These are phyloP conservation scores for Campopleginae sp. DNA, from an alignment of 2,888 invertebrate species.

Conservation along the genomic window DNA sequence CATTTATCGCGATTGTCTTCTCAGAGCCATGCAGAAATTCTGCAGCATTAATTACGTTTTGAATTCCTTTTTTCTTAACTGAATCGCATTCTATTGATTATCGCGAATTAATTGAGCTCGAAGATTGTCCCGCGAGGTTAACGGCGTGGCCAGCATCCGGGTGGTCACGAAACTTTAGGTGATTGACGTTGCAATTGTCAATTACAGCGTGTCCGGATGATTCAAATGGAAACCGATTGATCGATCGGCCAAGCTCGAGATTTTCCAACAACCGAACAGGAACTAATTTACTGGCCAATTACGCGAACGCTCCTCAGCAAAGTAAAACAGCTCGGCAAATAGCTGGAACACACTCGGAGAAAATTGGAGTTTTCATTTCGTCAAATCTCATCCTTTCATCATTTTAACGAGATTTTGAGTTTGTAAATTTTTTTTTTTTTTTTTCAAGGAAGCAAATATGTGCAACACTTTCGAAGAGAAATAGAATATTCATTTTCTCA, in stretches of 20 bases:
- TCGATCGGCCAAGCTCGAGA: not conserved
- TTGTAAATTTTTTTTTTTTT: no score
- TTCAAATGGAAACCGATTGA: slow-evolving; percentile 27
- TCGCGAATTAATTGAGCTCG: slow-evolving; percentile 25
- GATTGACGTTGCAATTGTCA: slow-evolving; percentile 38
- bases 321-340: no score
- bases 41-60: not conserved
- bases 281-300: not conserved
- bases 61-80: not conserved
- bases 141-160: not conserved
- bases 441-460: no score
- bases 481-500: no score
- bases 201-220: slow-evolving; percentile 30
- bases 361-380: no score
- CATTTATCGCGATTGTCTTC: slow-evolving; percentile 5
- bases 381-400: no score
- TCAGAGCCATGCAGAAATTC: not conserved
- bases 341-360: no score
- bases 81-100: slow-evolving; percentile 13
- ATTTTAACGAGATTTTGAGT: no score
- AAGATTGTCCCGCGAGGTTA: not conserved
- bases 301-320: not conserved
- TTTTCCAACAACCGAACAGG: slow-evolving; percentile 28
- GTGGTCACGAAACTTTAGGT: slow-evolving; percentile 36
- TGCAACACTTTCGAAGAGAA: no score